Percentiles rank a stretch among this genome's conserved stretches.
phyloP scores from a whole-genome alignment of 2,797 vertebrate species.

The Rhinella marina region DNA sequence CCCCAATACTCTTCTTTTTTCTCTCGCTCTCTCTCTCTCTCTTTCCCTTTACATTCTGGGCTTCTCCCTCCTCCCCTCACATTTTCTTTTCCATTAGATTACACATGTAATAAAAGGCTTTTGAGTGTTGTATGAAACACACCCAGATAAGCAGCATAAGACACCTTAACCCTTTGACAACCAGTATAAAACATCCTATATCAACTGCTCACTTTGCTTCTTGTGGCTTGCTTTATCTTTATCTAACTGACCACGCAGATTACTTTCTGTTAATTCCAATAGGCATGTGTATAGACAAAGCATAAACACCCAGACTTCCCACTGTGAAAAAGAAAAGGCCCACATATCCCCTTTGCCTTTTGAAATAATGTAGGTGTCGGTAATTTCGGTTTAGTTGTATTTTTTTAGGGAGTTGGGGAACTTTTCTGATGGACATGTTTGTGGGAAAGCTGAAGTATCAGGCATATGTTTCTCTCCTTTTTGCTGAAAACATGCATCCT shows the following conservation, averaged over 20 bases:
- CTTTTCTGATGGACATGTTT: background rate
- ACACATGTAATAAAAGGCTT: constrained; percentile 50
- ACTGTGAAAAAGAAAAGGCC: background rate
- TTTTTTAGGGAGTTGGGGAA: background rate
- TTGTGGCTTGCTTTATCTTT: background rate
- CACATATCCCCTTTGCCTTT: background rate
- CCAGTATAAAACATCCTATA: background rate
- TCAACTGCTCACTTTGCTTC: background rate
- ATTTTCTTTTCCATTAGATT: constrained; percentile 55
- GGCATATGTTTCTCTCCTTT: background rate
- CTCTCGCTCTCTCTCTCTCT: background rate
- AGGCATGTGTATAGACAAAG: background rate
- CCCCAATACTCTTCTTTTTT: background rate
- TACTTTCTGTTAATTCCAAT: too few relatives aligned
- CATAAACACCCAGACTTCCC: background rate
- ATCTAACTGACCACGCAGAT: background rate
- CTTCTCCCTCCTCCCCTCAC: constrained; percentile 36
- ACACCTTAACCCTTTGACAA: constrained; percentile 39
- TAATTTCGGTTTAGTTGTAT: background rate
- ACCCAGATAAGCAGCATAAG: constrained; percentile 44
- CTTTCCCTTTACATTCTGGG: background rate
- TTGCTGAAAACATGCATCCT: background rate
- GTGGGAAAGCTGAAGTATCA: background rate
- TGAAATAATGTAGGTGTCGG: background rate
- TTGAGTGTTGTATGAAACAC: constrained; percentile 51